Conservation (phyloP, 1,140 invertebrate species). For the Ephestia elutella region DNA sequence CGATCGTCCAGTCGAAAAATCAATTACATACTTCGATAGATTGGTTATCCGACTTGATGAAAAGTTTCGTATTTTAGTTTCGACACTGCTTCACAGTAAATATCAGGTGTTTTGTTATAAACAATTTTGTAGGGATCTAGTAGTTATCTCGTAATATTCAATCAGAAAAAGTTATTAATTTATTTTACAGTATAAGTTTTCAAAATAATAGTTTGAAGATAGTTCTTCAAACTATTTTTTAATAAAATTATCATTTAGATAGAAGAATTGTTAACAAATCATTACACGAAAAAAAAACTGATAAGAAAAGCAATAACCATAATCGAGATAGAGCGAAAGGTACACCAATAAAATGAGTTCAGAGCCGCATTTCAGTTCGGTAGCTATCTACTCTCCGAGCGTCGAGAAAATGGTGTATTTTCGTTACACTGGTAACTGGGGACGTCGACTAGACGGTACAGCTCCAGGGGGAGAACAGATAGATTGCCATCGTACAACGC, state of each 20-base stretch:
- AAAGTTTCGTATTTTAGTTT: conserved; percentile 32
- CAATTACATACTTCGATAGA: conserved; percentile 26
- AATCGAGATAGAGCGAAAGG: conserved; percentile 21
- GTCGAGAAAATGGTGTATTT: conserved; percentile 31
- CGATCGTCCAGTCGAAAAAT: conserved; percentile 30
- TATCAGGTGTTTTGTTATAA: too few relatives aligned
- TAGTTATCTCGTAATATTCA: too few relatives aligned
- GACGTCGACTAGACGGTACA: conserved; percentile 19
- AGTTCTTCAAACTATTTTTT: too few relatives aligned
- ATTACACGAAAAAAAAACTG: not conserved
- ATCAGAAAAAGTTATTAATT: too few relatives aligned
- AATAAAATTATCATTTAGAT: too few relatives aligned
- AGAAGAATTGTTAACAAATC: too few relatives aligned
- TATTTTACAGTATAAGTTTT: too few relatives aligned
- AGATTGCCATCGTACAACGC: conserved; percentile 31
- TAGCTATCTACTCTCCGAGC: conserved; percentile 6
- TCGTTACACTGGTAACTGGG: conserved; percentile 23
- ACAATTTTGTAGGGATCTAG: too few relatives aligned
- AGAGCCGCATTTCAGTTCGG: conserved; percentile 17
- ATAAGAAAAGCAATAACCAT: conserved; percentile 20
- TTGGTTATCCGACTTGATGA: conserved; percentile 9
- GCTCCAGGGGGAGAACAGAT: conserved; percentile 33
- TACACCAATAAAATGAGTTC: conserved; percentile 20
- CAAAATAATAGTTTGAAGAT: too few relatives aligned
- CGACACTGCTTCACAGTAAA: conserved; percentile 7